phyloP scores from a whole-genome alignment of 2,888 invertebrate species.

The Glyphotaelius pellucidus region DNA sequence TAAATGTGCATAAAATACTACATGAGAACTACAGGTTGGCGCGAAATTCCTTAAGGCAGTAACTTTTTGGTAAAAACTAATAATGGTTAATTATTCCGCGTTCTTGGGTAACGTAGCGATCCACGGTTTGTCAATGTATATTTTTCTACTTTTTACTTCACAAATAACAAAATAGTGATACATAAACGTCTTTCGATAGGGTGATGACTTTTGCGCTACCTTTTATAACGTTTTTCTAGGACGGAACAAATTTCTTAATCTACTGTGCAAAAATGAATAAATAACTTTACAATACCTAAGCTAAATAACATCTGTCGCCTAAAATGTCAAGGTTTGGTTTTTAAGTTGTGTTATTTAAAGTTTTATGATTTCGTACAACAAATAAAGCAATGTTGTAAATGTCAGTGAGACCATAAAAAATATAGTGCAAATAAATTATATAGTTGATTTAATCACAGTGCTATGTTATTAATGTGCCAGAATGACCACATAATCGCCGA shows the following conservation, averaged over 20 bases:
- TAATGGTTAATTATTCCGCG: too few relatives aligned
- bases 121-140: too few relatives aligned
- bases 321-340: background rate
- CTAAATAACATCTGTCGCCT: background rate
- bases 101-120: too few relatives aligned
- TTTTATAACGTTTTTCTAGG: background rate
- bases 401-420: background rate
- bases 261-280: background rate
- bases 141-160: too few relatives aligned
- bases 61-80: too few relatives aligned
- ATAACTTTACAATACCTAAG: background rate
- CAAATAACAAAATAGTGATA: too few relatives aligned
- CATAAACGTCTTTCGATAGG: too few relatives aligned
- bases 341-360: background rate
- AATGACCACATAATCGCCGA: conserved; percentile 21
- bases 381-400: background rate
- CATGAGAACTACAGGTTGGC: too few relatives aligned
- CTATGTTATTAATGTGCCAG: background rate
- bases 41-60: too few relatives aligned
- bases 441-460: background rate
- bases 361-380: background rate
- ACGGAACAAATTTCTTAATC: background rate
- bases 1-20: too few relatives aligned
- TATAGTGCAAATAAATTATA: background rate
- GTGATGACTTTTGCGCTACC: too few relatives aligned